Evolutionary conservation across 2,113 vertebrate species (phyloP).

Genomic region (Siniperca knerii): DNA sequence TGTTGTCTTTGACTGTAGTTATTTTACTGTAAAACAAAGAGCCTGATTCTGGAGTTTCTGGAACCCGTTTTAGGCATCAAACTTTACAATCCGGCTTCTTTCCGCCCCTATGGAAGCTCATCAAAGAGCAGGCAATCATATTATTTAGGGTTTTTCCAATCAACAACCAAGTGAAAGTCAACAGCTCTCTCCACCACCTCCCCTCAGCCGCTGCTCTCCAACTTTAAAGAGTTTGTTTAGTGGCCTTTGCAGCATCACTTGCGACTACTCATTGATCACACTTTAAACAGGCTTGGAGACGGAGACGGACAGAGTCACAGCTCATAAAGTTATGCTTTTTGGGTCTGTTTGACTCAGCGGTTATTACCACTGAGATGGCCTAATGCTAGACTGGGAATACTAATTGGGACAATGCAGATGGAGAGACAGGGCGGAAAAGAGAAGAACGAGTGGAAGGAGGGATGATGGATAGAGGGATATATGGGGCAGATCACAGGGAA

Average conservation of each 20-base stretch:
- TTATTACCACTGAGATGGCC: slow-evolving; percentile 55
- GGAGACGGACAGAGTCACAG: slow-evolving; percentile 65
- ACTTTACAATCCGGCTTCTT: slow-evolving; percentile 8
- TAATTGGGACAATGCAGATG: slow-evolving; percentile 48
- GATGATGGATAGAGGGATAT: not conserved
- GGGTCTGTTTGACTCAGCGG: slow-evolving; percentile 25
- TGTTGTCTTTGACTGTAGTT: not conserved
- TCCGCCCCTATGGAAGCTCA: slow-evolving; percentile 7
- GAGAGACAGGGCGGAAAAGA: not conserved
- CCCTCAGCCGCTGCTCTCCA: slow-evolving; percentile 17
- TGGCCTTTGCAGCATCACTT: slow-evolving; percentile 40
- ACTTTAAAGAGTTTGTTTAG: slow-evolving; percentile 58
- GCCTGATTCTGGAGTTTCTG: not conserved
- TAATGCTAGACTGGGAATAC: slow-evolving; percentile 35
- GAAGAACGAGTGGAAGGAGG: not conserved
- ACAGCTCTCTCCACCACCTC: not conserved
- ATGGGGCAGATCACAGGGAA: not conserved
- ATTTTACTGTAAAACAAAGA: not conserved
- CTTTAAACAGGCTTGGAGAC: slow-evolving; percentile 40
- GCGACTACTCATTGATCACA: slow-evolving; percentile 50
- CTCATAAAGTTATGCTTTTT: slow-evolving; percentile 59
- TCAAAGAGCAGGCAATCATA: slow-evolving; percentile 20
- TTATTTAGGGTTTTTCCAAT: slow-evolving; percentile 18
- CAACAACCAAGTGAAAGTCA: slow-evolving; percentile 10
- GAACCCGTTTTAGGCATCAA: not conserved